These are phyloP conservation scores for Timema cristinae DNA, from an alignment of 2,888 invertebrate genomes.

Conservation along the genomic window DNA sequence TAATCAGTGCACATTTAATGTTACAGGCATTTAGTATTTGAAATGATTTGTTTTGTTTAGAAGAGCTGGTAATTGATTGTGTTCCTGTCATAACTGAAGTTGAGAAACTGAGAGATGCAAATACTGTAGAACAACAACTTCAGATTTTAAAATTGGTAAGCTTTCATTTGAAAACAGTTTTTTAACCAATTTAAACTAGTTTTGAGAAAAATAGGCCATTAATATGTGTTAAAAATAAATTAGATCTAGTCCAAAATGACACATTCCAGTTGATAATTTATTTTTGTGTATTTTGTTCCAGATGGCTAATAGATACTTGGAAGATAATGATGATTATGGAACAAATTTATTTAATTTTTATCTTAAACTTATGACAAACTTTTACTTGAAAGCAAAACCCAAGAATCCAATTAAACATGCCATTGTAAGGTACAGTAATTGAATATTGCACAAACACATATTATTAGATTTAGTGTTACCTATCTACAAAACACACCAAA, in stretches of 20 bases:
- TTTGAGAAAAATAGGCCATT: background rate
- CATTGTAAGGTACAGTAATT: conserved; percentile 41
- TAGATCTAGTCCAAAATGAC: background rate
- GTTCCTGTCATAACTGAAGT: background rate
- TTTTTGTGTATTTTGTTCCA: conserved; percentile 11
- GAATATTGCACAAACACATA: background rate
- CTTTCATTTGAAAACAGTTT: background rate
- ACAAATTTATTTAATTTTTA: conserved; percentile 15
- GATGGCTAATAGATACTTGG: conserved; percentile 15
- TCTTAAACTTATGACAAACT: conserved; percentile 41
- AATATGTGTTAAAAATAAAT: too few relatives aligned
- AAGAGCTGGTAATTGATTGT: too few relatives aligned
- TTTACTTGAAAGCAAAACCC: conserved; percentile 41
- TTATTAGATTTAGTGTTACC: background rate
- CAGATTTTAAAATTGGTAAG: conserved; percentile 21
- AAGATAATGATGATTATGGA: background rate
- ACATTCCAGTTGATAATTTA: background rate
- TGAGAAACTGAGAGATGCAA: conserved; percentile 4
- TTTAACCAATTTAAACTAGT: background rate
- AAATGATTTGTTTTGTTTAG: too few relatives aligned
- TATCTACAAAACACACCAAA: too few relatives aligned
- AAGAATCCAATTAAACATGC: conserved; percentile 46
- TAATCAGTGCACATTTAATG: too few relatives aligned
- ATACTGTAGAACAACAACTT: conserved; percentile 24
- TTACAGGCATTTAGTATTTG: too few relatives aligned